Percentiles rank a stretch among this genome's conserved stretches.
These are phyloP conservation scores for Microtus ochrogaster DNA, from an alignment of 2,113 vertebrate species.

Conservation along the genomic window DNA sequence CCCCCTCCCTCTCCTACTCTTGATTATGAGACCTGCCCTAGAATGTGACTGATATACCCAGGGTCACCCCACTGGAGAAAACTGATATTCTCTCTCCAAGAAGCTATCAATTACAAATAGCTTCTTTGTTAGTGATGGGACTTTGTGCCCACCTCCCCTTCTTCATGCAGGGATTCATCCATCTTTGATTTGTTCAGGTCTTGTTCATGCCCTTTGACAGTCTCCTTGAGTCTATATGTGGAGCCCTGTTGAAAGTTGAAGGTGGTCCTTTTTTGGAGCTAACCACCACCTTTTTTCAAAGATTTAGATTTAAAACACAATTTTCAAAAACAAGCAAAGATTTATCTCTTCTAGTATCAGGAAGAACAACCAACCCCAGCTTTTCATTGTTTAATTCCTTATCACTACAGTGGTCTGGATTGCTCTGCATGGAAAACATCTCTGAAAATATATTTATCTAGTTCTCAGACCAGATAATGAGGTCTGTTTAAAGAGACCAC, in stretches of 20 bases:
- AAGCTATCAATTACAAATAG: neutral
- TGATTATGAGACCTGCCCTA: neutral
- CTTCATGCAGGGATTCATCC: neutral
- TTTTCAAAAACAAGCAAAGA: constrained; percentile 53
- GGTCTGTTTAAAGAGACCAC: neutral
- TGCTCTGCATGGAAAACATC: constrained; percentile 41
- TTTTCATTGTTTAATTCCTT: constrained; percentile 19
- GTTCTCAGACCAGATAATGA: constrained; percentile 8
- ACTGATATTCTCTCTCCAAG: neutral
- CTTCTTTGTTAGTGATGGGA: neutral
- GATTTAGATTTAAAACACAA: neutral
- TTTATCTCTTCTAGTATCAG: constrained; percentile 27
- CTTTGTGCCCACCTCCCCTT: neutral
- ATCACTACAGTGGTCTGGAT: neutral
- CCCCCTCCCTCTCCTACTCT: too few species aligned
- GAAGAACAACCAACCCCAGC: neutral
- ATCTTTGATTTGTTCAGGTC: neutral
- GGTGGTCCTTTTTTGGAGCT: neutral
- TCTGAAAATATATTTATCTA: neutral
- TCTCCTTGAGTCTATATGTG: neutral
- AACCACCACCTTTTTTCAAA: neutral
- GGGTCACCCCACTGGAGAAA: too few species aligned
- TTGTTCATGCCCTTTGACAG: neutral
- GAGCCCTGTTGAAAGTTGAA: neutral
- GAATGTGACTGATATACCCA: neutral